Base-by-base conservation (phyloP, 2,797 vertebrate genomes). In the Tinamus major region DNA sequence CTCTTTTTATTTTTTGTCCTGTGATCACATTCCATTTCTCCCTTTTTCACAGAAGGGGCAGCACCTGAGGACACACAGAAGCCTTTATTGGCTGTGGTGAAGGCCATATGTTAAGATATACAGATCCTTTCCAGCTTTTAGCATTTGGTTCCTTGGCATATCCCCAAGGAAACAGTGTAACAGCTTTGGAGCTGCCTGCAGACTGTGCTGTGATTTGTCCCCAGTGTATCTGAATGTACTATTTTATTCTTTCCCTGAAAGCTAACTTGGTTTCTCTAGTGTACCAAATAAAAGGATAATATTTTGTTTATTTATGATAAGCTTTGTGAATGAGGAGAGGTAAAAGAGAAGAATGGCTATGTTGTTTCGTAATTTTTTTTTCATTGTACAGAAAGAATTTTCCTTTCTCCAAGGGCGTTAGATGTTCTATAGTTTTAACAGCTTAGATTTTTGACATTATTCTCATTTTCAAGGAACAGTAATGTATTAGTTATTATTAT, bases 31-130 rank as follows among this genome's bases (percentile, higher is more conserved):
- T 86, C 8, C n/a, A 44, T 70, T 77, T 6, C 7, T 75, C 10
- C 17, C 4, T 46, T 63, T 27, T 88, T 44, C 55, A 10, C n/a
- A 59, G 62, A 83, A 72, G 39, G 2, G 3, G 11, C 37, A 94
- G 48, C 70, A 93, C 63, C 77, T 95, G 89, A 70, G 85, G 63
- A 72, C 67, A 81, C 24, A 9, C 79, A 93, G 71, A 82, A 89
- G 58, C 26, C 7, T 67, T 93, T 85, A 51, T 9, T 93, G 82
- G 87, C 79, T 37, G 13, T 14, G 31, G 83, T 41, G 31, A 92
- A 67, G 35, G 67, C 87, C 87, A 86, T 91, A 91, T 92, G 79
- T 91, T 90, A 94, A 91, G 21, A 87, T 61, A 33, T n/a, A 78
- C 17, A 91, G 89, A 85, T 75, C 33, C 70, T 79, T 87, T 93